These are phyloP conservation scores for Threskiornis aethiopicus DNA, from an alignment of 2,797 vertebrate genomes.

Conservation along the genomic window DNA sequence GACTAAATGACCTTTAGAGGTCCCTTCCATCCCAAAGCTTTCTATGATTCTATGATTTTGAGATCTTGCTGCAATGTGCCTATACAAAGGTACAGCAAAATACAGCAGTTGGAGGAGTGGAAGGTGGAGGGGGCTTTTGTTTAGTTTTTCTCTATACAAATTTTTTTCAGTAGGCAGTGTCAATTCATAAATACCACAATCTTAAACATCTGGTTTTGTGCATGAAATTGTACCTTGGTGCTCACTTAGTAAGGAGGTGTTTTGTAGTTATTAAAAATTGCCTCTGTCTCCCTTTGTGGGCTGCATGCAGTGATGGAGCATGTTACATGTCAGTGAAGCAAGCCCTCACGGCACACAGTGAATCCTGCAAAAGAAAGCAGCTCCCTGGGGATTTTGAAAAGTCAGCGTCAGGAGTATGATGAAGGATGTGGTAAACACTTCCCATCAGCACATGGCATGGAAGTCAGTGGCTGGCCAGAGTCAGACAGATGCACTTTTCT, in stretches of 20 bases:
- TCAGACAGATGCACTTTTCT: not conserved
- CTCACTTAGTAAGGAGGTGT: not conserved
- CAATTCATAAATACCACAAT: not conserved
- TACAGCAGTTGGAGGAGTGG: not conserved
- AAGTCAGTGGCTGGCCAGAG: constrained; percentile 16
- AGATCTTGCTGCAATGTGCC: not conserved
- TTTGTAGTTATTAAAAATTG: not conserved
- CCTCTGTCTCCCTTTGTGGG: not conserved
- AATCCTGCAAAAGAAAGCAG: not conserved
- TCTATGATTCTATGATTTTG: not conserved
- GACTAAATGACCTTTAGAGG: too few relatives aligned
- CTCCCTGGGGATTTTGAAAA: constrained; percentile 19
- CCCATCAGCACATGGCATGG: not conserved
- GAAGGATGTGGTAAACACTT: not conserved
- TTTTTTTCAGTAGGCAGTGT: not conserved
- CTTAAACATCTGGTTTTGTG: not conserved
- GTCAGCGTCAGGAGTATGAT: not conserved
- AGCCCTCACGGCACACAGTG: not conserved
- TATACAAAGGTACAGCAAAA: not conserved
- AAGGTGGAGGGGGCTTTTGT: not conserved
- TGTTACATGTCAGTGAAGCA: not conserved
- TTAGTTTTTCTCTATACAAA: not conserved
- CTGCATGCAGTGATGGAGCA: not conserved
- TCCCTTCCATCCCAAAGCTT: too few relatives aligned
- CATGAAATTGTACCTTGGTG: not conserved